Base-by-base conservation (phyloP, 2,113 vertebrate genomes). In the Otus sunia region DNA sequence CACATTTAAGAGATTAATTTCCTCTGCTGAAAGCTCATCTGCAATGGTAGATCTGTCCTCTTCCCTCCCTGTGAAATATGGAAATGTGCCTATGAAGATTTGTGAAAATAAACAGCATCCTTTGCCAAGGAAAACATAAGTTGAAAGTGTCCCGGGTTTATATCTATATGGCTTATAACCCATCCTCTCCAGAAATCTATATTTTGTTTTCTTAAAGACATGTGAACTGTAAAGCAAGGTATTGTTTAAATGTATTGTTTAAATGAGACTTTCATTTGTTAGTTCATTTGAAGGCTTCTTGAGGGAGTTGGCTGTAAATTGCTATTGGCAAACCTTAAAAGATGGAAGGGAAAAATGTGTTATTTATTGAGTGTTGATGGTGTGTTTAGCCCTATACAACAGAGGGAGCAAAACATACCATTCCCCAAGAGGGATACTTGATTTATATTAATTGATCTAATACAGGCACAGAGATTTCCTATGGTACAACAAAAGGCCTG, bases 1-100 rank as follows among this genome's bases (percentile, higher is more conserved):
- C 92, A 95, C 74, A 95, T 96, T 97, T 95, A 92, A 88, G 63
- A 96, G 87, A 94, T 93, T 95, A 92, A 96, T 96, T 97, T 91
- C 69, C 75, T 74, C 67, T 96, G 41, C 76, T 71, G 87, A 93
- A 95, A 95, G 50, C 53, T 84, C 60, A 88, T 85, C 88, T 86
- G 77, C 85, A 95, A 20, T 93, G 68, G 81, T 71, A 87, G 84
- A 91, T 63, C 87, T 80, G 66, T 91, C 85, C 52, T 93, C 94
- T 94, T 92, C 68, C 41, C 95, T 73, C 83, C 34, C 39, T 95
- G 75, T 93, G 93, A 97, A 93, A 97, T 94, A 88, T 62, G 82
- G 80, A 96, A 92, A 96, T 80, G 9, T 72, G 84, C 62, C 59
- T 75, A 84, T 30, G 73, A 89, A 92, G 25, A 92, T 96, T 90